A percentile compares a stretch with the other conserved stretches of the same genome.
Evolutionary conservation across 2,888 invertebrate species (phyloP).

Genomic region (Petrophora chlorosata): DNA sequence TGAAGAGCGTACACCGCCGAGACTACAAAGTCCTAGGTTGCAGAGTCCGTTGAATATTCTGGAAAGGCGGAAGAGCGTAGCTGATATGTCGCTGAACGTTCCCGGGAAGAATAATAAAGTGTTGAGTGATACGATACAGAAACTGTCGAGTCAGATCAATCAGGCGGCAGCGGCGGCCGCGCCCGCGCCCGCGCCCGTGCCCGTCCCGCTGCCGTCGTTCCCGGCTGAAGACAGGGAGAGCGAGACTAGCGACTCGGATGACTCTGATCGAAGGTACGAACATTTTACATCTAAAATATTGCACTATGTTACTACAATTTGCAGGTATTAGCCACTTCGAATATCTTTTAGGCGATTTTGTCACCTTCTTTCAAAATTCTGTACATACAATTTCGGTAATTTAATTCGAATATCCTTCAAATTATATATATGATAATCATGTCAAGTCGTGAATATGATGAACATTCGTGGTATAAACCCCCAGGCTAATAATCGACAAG

Average conservation of each 20-base stretch:
- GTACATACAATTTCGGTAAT: no score
- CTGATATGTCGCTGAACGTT: slow-evolving; percentile 64
- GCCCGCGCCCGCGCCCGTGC: no score
- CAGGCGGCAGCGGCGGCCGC: slow-evolving; percentile 62
- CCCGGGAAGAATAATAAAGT: slow-evolving; percentile 84
- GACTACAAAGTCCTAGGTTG: slow-evolving; percentile 68
- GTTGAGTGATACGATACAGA: slow-evolving; percentile 85
- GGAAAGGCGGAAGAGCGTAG: slow-evolving; percentile 72
- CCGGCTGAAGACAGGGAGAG: slow-evolving; percentile 63
- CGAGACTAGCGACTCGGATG: slow-evolving; percentile 77
- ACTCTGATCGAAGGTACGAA: slow-evolving; percentile 76
- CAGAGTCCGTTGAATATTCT: slow-evolving; percentile 70
- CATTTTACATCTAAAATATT: neutral
- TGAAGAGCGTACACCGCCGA: slow-evolving; percentile 62
- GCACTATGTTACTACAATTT: no score
- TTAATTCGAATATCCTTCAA: no score
- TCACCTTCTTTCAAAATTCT: no score
- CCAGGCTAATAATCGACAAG: slow-evolving; percentile 79
- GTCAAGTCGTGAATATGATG: neutral
- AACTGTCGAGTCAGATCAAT: slow-evolving; percentile 81
- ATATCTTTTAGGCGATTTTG: no score
- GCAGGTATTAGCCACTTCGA: no score
- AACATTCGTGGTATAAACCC: slow-evolving; percentile 4
- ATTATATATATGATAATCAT: no score
- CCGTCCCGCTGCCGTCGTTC: slow-evolving; percentile 63